Percentiles rank a stretch among this genome's conserved stretches.
Conservation (phyloP, 37 sponge, comb jelly and placozoan species). For the Geodia barretti region DNA sequence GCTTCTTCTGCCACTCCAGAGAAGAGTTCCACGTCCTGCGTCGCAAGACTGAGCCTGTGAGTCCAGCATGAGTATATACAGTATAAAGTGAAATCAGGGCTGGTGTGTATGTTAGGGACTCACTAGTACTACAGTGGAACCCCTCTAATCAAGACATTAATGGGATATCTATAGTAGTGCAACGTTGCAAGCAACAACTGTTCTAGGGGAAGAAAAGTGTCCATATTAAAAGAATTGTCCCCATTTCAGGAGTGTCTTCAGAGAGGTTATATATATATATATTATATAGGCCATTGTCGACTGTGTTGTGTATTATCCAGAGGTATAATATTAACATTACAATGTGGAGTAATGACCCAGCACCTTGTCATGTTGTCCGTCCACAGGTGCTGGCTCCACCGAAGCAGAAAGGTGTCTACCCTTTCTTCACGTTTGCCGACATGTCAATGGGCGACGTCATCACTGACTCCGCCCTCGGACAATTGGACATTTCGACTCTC, state of each 20-base stretch:
- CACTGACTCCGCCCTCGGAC: slow-evolving; percentile 8
- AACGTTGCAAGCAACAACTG: no score
- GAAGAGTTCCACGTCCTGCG: slow-evolving; percentile 67
- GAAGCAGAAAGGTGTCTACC: slow-evolving; percentile 68
- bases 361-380: background rate
- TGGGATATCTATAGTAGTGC: no score
- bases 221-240: background rate
- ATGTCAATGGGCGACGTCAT: slow-evolving; percentile 2
- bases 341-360: background rate
- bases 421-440: slow-evolving; percentile 80
- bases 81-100: no score
- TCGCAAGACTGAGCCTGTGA: slow-evolving; percentile 58
- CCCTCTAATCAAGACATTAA: no score
- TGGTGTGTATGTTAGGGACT: no score
- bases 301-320: no score
- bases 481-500: background rate
- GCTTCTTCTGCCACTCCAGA: slow-evolving; percentile 71
- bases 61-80: background rate
- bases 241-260: no score
- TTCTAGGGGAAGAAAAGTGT: no score
- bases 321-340: background rate
- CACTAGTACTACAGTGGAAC: no score
- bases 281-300: no score
- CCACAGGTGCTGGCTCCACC: slow-evolving; percentile 73
- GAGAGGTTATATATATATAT: no score